Conservation (phyloP, 2,888 invertebrate species). For the Parnassius mnemosyne region DNA sequence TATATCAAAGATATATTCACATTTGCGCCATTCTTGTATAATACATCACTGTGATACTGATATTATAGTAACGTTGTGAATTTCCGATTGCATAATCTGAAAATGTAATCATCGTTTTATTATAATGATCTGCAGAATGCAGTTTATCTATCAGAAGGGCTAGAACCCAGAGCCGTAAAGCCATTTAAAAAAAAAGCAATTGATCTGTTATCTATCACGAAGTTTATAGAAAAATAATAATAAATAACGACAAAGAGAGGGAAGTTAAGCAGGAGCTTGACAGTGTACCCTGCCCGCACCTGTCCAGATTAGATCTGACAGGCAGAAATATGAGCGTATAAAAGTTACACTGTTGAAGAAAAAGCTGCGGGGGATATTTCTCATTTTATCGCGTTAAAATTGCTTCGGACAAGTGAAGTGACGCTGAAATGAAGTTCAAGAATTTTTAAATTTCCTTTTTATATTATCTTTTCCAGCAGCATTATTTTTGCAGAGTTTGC, state of each 20-base stretch:
- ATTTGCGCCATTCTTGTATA: no score
- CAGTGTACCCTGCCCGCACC: not conserved
- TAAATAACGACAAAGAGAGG: not conserved
- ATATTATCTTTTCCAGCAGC: not conserved
- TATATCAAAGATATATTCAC: no score
- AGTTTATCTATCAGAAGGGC: no score
- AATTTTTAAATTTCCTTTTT: not conserved
- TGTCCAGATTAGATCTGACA: not conserved
- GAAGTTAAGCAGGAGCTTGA: not conserved
- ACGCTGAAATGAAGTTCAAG: not conserved
- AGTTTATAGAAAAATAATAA: not conserved
- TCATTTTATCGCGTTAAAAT: not conserved
- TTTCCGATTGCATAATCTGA: no score
- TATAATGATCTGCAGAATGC: no score
- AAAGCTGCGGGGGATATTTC: not conserved
- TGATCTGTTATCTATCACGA: not conserved
- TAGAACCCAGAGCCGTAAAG: no score
- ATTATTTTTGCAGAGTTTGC: no score
- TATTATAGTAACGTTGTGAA: no score
- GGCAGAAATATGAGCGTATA: conserved; percentile 2
- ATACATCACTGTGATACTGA: no score
- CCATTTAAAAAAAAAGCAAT: no score
- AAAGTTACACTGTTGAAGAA: not conserved
- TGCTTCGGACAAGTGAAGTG: conserved; percentile 1
- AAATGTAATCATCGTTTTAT: no score